Base-by-base conservation (phyloP, 2,888 invertebrate genomes). In the Thyatira batis region DNA sequence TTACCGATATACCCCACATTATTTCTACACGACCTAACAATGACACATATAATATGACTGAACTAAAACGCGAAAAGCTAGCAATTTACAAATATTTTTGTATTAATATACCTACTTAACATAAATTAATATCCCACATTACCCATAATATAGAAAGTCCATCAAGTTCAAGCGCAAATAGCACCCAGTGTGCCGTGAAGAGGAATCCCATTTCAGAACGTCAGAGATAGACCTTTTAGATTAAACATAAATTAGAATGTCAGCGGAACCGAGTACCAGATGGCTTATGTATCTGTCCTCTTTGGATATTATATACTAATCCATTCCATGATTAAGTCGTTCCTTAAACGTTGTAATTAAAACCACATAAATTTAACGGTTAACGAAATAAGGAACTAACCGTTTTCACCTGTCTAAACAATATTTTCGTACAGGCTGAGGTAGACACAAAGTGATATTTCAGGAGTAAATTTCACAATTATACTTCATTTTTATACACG, bases 1-100 rank as follows among this genome's bases (percentile, higher is more conserved):
- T 87, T 59, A 58, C 45, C 27, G 20, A 6, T 17, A 5, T 10
- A 21, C 5, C 3, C 4, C 33, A 11, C 2, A 3, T n/a, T n/a
- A 30, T n/a, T 2, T n/a, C n/a, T n/a, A n/a, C n/a, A n/a, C n/a
- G n/a, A n/a, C n/a, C n/a, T n/a, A n/a, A n/a, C n/a, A n/a, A n/a
- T n/a, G n/a, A n/a, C n/a, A n/a, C n/a, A n/a, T n/a, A n/a, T n/a
- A n/a, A n/a, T n/a, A n/a, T n/a, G n/a, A n/a, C n/a, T n/a, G n/a
- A n/a, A n/a, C n/a, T n/a, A n/a, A n/a, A n/a, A n/a, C n/a, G n/a
- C n/a, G n/a, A n/a, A n/a, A n/a, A n/a, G n/a, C n/a, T n/a, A n/a
- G n/a, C n/a, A n/a, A n/a, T n/a, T n/a, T n/a, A n/a, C n/a, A n/a
- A n/a, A n/a, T n/a, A n/a, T n/a, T n/a, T n/a, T n/a, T n/a, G n/a